A percentile compares a stretch with the other conserved stretches of the same genome.
These are phyloP conservation scores for Heliornis fulica DNA, from an alignment of 2,113 vertebrate genomes.

Conservation along the genomic window DNA sequence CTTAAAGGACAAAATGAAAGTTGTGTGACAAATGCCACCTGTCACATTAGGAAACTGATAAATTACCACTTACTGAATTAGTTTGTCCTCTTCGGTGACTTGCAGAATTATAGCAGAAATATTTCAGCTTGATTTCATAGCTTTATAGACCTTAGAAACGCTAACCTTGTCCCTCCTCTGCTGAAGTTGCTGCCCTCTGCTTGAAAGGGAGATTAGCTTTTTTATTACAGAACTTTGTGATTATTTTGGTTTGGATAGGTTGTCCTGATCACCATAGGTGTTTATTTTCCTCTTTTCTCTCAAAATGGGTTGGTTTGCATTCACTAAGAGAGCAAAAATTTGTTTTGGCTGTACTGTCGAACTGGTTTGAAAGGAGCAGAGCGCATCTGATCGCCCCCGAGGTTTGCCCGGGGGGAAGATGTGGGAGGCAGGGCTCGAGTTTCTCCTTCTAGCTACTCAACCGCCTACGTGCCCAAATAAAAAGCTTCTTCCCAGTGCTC, in stretches of 20 bases:
- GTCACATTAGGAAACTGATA: slow-evolving; percentile 22
- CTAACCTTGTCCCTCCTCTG: background rate
- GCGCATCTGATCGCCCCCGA: slow-evolving; percentile 14
- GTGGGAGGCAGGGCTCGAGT: slow-evolving; percentile 23
- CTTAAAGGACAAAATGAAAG: background rate
- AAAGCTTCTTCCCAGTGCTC: background rate
- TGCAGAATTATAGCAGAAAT: background rate
- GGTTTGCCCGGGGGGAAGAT: slow-evolving; percentile 1
- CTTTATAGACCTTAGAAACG: background rate
- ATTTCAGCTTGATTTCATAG: background rate
- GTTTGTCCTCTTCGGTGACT: slow-evolving; percentile 24
- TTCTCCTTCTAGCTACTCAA: slow-evolving; percentile 9
- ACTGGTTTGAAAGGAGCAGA: slow-evolving; percentile 16
- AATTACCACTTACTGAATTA: slow-evolving; percentile 44
- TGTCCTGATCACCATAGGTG: background rate
- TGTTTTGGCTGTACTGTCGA: background rate
- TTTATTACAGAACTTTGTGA: background rate
- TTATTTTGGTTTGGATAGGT: background rate
- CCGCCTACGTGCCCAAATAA: slow-evolving; percentile 30
- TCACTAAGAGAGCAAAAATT: slow-evolving; percentile 1
- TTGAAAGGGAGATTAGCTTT: background rate
- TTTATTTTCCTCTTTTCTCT: background rate
- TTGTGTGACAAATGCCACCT: background rate
- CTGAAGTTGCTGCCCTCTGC: background rate
- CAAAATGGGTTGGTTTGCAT: background rate